These are phyloP conservation scores for Microchrysa polita DNA, from an alignment of 2,888 invertebrate genomes.

Conservation along the genomic window DNA sequence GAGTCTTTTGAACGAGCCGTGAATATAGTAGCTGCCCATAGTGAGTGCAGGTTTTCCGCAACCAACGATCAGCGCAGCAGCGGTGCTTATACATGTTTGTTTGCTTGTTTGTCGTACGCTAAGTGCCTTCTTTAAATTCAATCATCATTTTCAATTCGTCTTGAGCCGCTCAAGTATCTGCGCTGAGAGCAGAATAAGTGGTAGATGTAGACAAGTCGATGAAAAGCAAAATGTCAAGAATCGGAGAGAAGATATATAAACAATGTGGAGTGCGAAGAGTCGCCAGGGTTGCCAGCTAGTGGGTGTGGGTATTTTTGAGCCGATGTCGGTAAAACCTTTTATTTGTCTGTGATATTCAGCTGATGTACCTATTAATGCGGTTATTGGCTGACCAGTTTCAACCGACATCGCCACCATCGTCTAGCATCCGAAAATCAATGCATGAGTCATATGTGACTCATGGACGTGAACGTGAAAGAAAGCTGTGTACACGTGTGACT, in stretches of 20 bases:
- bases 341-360: too few species aligned
- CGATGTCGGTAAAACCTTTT: too few species aligned
- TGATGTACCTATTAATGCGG: too few species aligned
- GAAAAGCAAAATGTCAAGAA: background rate
- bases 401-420: too few species aligned
- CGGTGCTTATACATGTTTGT: conserved; percentile 4
- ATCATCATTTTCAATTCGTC: background rate
- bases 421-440: too few species aligned
- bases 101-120: conserved; percentile 12
- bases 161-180: background rate
- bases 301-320: too few species aligned
- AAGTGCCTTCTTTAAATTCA: conserved; percentile 34
- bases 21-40: too few species aligned
- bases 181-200: background rate
- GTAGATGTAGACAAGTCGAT: background rate
- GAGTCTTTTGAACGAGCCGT: background rate
- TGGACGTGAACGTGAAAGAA: too few species aligned
- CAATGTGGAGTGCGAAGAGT: background rate
- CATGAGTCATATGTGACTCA: too few species aligned
- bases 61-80: background rate
- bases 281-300: background rate
- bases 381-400: too few species aligned
- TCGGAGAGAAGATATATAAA: background rate
- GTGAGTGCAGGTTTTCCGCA: too few species aligned
- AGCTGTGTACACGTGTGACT: too few species aligned